Percentiles rank a stretch among this genome's conserved stretches.
Conservation (phyloP, 2,113 vertebrate genomes). For the Carlito syrichta region DNA sequence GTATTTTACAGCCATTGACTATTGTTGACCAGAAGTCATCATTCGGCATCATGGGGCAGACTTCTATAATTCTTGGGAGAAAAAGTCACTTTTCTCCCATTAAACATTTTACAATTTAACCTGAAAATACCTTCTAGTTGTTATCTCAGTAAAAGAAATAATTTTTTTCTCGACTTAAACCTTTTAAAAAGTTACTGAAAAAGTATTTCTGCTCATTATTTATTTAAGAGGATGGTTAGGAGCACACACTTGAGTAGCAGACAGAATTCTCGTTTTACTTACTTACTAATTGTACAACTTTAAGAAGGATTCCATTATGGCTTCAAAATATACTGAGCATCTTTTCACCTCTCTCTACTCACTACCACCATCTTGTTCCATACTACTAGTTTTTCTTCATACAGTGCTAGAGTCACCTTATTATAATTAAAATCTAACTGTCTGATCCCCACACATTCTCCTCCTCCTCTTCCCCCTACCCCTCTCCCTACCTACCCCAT, state of each 20-base stretch:
- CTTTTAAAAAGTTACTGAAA: background rate
- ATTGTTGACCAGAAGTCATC: background rate
- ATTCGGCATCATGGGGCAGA: background rate
- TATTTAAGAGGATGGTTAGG: background rate
- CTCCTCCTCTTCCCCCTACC: background rate
- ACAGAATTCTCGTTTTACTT: background rate
- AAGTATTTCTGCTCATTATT: background rate
- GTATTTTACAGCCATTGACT: background rate
- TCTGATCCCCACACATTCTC: background rate
- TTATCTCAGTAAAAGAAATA: background rate
- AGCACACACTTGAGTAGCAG: background rate
- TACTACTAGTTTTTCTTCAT: background rate
- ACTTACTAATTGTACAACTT: background rate
- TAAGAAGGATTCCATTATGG: background rate
- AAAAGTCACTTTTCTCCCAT: background rate
- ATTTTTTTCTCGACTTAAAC: background rate
- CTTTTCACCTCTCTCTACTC: background rate
- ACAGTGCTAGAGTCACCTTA: background rate
- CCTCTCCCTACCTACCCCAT: accelerated
- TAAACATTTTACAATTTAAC: conserved; percentile 17
- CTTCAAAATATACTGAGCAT: background rate
- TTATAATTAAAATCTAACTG: background rate
- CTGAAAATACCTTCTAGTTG: conserved; percentile 6
- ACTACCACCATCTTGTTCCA: background rate
- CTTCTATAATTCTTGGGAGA: background rate